Evolutionary conservation across 2,888 invertebrate genomes (phyloP).

Genomic region (Cataglyphis livida): DNA sequence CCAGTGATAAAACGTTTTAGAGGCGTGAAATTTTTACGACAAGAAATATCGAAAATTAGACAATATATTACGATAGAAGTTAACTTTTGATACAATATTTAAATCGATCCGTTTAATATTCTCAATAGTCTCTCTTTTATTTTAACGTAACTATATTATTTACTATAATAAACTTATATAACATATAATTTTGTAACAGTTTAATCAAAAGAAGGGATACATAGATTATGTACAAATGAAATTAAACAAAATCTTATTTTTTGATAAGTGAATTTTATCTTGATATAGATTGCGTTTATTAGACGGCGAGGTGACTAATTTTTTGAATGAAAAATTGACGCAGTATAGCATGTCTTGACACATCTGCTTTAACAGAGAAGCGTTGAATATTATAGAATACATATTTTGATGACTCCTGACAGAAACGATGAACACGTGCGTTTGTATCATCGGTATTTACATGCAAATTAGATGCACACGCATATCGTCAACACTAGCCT

Average conservation of each 20-base stretch:
- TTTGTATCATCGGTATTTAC: not conserved
- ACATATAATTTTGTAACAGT: not conserved
- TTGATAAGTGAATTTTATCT: not conserved
- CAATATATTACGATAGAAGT: not conserved
- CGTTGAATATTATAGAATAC: not conserved
- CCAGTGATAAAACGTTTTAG: not conserved
- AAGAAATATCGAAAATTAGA: not conserved
- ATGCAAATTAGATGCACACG: slow-evolving; percentile 33
- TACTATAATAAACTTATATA: not conserved
- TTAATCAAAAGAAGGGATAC: not conserved
- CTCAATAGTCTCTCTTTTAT: not conserved
- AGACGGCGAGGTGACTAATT: not conserved
- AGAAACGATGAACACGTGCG: not conserved
- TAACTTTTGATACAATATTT: not conserved
- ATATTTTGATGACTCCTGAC: not conserved
- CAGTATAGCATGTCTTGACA: not conserved
- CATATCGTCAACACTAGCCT: not conserved
- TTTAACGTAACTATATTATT: not conserved
- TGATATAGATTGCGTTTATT: not conserved
- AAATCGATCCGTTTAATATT: not conserved
- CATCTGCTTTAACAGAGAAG: slow-evolving; percentile 17
- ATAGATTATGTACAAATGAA: not conserved
- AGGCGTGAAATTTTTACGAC: not conserved
- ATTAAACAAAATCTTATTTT: not conserved
- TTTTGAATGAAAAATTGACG: not conserved